These are phyloP conservation scores for Matsumyia berberina DNA, from an alignment of 2,888 invertebrate species.

Conservation along the genomic window DNA sequence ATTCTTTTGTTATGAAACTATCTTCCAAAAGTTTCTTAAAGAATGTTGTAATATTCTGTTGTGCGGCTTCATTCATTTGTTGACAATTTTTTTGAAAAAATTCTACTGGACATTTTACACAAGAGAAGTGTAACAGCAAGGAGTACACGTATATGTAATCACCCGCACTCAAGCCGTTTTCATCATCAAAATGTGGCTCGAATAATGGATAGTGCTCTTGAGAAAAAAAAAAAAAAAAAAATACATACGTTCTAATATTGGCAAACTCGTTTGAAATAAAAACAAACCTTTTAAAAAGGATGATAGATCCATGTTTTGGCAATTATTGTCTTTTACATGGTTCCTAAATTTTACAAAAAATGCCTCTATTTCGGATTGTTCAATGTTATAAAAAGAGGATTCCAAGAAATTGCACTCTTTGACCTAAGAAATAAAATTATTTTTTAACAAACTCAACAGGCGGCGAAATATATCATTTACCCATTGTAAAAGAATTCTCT, in stretches of 20 bases:
- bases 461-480: conserved; percentile 73
- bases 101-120: conserved; percentile 80
- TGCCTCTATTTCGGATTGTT: conserved; percentile 81
- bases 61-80: conserved; percentile 79
- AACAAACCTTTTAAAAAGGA: conserved; percentile 80
- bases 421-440: conserved; percentile 76
- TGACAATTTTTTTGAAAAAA: conserved; percentile 82
- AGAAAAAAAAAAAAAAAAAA: conserved; percentile 3
- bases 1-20: conserved; percentile 78
- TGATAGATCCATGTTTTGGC: conserved; percentile 51
- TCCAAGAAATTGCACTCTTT: conserved; percentile 79
- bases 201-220: conserved; percentile 81
- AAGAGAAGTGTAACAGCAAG: conserved; percentile 82
- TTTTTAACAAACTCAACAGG: not conserved
- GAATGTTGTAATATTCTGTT: conserved; percentile 80
- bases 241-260: not conserved
- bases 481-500: conserved; percentile 80
- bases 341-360: conserved; percentile 79
- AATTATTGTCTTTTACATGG: conserved; percentile 40
- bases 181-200: conserved; percentile 78
- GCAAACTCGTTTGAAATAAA: not conserved
- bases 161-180: conserved; percentile 77
- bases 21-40: conserved; percentile 79
- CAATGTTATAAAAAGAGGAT: conserved; percentile 78
- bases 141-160: conserved; percentile 83